These are phyloP conservation scores for Actinemys pallida DNA, from an alignment of 2,113 vertebrate genomes.

Conservation along the genomic window DNA sequence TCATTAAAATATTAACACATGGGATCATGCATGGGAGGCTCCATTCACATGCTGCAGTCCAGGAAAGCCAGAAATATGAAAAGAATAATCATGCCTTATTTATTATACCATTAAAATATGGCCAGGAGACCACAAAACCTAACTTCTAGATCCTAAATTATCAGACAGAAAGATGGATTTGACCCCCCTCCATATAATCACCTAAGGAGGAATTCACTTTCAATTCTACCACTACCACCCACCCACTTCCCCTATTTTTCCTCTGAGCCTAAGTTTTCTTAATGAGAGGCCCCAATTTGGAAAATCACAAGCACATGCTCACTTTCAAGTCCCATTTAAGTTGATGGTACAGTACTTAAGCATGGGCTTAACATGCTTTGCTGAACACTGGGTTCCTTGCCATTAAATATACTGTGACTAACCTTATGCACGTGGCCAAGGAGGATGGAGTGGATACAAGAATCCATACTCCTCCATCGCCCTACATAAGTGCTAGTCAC, in stretches of 20 bases:
- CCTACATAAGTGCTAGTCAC: rapidly evolving
- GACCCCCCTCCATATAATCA: neutral
- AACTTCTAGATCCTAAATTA: conserved; percentile 37
- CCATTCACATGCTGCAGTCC: neutral
- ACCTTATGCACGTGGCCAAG: neutral
- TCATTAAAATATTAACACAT: conserved; percentile 43
- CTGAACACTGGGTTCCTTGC: neutral
- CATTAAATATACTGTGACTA: neutral
- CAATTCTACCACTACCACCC: neutral
- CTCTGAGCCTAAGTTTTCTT: neutral
- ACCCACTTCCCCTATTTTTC: neutral
- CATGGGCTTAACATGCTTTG: neutral
- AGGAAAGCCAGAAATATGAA: neutral
- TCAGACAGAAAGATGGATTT: neutral
- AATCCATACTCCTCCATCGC: rapidly evolving
- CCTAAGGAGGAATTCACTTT: neutral
- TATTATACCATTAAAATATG: conserved; percentile 43
- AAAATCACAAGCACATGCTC: neutral
- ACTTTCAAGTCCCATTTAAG: neutral
- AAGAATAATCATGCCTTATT: neutral
- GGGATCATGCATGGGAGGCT: conserved; percentile 38
- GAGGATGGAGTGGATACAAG: neutral
- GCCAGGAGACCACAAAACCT: neutral
- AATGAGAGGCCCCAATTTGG: neutral
- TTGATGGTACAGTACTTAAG: neutral